phyloP scores from a whole-genome alignment of 2,888 invertebrate genomes.

The Timandra comae region DNA sequence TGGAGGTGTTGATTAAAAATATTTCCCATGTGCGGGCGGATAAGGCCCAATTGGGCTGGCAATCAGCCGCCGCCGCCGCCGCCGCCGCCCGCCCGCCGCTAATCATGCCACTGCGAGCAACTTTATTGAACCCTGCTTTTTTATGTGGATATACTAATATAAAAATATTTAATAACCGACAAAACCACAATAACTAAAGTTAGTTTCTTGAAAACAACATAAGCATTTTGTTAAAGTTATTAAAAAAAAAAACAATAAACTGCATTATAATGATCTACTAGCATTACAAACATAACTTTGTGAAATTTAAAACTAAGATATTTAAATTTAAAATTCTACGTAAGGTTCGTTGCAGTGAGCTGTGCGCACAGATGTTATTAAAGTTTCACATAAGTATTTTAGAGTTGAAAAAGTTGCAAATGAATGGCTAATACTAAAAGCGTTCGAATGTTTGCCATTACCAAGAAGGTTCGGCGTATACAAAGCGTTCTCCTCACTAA shows the following conservation, averaged over 20 bases:
- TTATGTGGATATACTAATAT: conserved; percentile 13
- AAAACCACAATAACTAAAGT: no score
- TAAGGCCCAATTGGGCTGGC: conserved; percentile 76
- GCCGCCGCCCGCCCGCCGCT: conserved; percentile 51
- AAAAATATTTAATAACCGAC: conserved; percentile 8
- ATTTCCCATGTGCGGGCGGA: conserved; percentile 78
- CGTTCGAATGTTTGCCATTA: conserved; percentile 50
- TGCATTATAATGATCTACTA: no score
- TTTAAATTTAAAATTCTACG: conserved; percentile 11
- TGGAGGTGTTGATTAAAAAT: conserved; percentile 79
- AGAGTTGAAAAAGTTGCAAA: conserved; percentile 46
- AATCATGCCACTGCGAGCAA: conserved; percentile 55
- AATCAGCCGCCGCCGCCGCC: conserved; percentile 68
- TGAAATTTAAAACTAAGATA: no score
- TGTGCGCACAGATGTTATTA: conserved; percentile 23
- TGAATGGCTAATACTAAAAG: conserved; percentile 42
- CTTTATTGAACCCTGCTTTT: conserved; percentile 33
- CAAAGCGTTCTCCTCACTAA: conserved; percentile 46
- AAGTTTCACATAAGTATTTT: conserved; percentile 33
- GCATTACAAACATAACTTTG: no score
- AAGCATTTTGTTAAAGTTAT: no score
- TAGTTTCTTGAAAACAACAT: no score
- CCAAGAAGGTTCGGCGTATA: conserved; percentile 49
- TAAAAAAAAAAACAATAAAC: no score
- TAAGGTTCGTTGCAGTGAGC: conserved; percentile 8